Conservation (phyloP, 2,797 vertebrate genomes). For the Paramormyrops hopkinsi region DNA sequence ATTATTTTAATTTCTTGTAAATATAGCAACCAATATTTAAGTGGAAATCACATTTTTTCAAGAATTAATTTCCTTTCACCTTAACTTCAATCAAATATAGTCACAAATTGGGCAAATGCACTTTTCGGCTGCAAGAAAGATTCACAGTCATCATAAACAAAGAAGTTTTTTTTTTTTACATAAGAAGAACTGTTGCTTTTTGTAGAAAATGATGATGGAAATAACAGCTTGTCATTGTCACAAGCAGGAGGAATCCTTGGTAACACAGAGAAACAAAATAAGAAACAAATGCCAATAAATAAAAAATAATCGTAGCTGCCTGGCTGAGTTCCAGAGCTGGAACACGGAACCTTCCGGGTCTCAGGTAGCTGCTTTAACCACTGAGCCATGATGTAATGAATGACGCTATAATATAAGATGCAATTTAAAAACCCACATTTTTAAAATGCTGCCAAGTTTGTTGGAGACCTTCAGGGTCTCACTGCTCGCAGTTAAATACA, state of each 20-base stretch:
- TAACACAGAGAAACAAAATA: not conserved
- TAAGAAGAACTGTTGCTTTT: not conserved
- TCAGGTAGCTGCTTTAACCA: not conserved
- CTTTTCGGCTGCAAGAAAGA: not conserved
- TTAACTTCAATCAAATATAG: conserved; percentile 17
- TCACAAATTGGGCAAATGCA: conserved; percentile 6
- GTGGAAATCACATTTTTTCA: conserved; percentile 26
- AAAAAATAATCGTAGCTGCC: not conserved
- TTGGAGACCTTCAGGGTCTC: not conserved
- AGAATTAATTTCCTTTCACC: conserved; percentile 14
- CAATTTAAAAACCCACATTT: not conserved
- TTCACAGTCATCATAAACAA: not conserved
- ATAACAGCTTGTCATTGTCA: not conserved
- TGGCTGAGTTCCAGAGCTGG: not conserved
- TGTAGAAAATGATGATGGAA: not conserved
- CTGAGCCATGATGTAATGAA: not conserved
- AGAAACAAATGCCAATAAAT: not conserved
- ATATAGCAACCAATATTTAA: conserved; percentile 10
- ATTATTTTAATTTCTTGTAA: not conserved
- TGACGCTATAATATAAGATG: not conserved
- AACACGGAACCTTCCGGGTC: not conserved
- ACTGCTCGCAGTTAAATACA: not conserved
- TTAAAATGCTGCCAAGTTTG: not conserved
- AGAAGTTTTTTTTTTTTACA: not conserved
- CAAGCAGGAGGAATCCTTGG: not conserved